Evolutionary conservation across 2,888 invertebrate species (phyloP).

Genomic region (Melanchra persicariae): DNA sequence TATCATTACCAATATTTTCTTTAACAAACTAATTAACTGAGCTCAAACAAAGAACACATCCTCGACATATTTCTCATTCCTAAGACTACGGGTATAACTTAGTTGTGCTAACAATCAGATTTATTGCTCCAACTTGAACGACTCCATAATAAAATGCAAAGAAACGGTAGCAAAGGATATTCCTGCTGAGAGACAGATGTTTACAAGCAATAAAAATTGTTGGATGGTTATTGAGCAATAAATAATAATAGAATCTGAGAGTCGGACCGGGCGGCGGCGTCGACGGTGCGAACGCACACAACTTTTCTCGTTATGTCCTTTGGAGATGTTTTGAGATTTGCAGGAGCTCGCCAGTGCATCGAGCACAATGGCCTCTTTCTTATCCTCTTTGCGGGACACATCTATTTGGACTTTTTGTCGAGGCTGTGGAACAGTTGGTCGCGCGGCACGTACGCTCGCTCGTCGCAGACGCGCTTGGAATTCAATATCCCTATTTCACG

Average conservation of each 20-base stretch:
- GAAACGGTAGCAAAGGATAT: conserved; percentile 55
- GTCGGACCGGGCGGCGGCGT: conserved; percentile 60
- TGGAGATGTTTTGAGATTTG: conserved; percentile 85
- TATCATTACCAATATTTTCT: conserved; percentile 1
- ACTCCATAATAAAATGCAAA: conserved; percentile 62
- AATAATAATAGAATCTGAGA: conserved; percentile 77
- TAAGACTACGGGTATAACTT: conserved; percentile 26
- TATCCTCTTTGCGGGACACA: conserved; percentile 80
- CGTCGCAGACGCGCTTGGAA: conserved; percentile 84
- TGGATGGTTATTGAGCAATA: conserved; percentile 74
- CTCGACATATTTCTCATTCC: conserved; percentile 16
- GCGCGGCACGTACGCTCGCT: conserved; percentile 83
- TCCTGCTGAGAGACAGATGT: conserved; percentile 67
- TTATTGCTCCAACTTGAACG: conserved; percentile 51
- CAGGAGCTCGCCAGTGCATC: conserved; percentile 81
- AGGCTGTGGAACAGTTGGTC: conserved; percentile 80
- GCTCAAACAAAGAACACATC: not conserved
- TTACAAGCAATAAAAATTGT: conserved; percentile 74
- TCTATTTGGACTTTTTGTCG: conserved; percentile 84
- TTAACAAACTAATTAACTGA: not conserved
- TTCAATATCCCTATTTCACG: conserved; percentile 85
- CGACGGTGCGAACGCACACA: conserved; percentile 71
- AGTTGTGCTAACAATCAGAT: conserved; percentile 47
- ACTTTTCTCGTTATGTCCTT: conserved; percentile 86
- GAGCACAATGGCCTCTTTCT: conserved; percentile 81